Base-by-base conservation (phyloP, 1,140 invertebrate species). In the Argopecten irradians region DNA sequence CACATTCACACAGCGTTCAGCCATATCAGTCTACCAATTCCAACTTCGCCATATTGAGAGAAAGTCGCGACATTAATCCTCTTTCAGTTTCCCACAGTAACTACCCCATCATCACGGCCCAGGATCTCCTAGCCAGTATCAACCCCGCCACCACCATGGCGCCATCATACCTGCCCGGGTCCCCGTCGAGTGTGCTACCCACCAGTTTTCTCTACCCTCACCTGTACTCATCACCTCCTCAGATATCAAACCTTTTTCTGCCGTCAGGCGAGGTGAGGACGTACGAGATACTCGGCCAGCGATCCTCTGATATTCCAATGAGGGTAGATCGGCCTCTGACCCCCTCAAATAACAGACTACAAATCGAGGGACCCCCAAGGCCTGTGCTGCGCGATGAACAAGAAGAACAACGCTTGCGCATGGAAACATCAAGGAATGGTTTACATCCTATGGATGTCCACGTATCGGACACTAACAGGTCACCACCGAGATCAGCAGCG, bases 131-230 rank as follows among this genome's bases (percentile, higher is more conserved):
- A 33, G 90, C 86, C 82, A 83, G 90, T 34, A 90, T 94, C n/a
- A 92, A 92, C 83, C 90, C 90, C 19, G 87, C 90, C 22, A 92
- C 89, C 28, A 89, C 91, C 8, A 87, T 92, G 89, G 82, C 91
- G 13, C 84, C 91, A 28, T 92, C 92, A 0, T 89, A 90, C 35
- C 91, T 93, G 36, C 87, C 91, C 39, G 87, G 86, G 13, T 87
- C 89, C 34, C 91, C 92, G 13, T 91, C 93, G 14, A 55, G 89
- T 22, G 89, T 91, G 19, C 86, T 94, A 1, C 88, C 92, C 11
- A 88, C 92, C 9, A 90, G 92, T 32, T 93, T 94, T 19, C 87
- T 93, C 7, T 94, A 94, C 87, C 93, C 93, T 32, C 92, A 93
- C 55, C 86, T 93, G 3, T 88, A 90, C 87, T 91, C 90, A 43